Percentiles rank a stretch among this genome's conserved stretches.
Conservation (phyloP, 2,797 vertebrate species). For the Cheirogaleus major region DNA sequence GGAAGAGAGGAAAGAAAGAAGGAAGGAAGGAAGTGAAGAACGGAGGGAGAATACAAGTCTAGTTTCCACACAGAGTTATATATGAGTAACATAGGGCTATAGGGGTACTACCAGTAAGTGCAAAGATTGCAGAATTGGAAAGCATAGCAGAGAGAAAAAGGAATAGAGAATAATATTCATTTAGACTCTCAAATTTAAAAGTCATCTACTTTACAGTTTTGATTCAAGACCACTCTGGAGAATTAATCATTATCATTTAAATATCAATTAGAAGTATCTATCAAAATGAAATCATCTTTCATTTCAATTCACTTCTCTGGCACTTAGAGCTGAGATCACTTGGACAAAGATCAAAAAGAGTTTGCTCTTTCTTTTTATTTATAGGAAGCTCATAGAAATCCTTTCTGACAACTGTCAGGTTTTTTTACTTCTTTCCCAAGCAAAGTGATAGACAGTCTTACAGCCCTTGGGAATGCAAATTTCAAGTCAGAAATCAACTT, state of each 20-base stretch:
- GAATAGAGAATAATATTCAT: not conserved
- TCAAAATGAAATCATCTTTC: slow-evolving; percentile 4
- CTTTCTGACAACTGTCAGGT: slow-evolving; percentile 43
- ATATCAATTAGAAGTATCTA: not conserved
- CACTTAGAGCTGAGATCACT: slow-evolving; percentile 17
- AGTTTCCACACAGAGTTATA: not conserved
- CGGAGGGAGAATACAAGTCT: not conserved
- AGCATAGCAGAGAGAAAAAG: not conserved
- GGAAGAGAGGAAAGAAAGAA: too few relatives aligned
- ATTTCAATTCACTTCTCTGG: not conserved
- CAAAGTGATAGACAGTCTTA: not conserved
- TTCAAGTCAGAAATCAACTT: slow-evolving; percentile 12
- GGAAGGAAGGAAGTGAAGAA: not conserved
- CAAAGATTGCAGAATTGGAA: not conserved
- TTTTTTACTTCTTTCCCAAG: not conserved
- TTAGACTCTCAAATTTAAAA: not conserved
- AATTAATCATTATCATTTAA: slow-evolving; percentile 42
- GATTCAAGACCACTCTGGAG: not conserved
- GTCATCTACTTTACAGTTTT: not conserved
- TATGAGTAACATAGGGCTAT: not conserved
- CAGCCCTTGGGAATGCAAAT: not conserved
- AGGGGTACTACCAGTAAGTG: not conserved
- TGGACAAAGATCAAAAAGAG: slow-evolving; percentile 10
- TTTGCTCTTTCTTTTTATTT: slow-evolving; percentile 30
- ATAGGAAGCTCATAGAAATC: not conserved